Percentiles rank a stretch among this genome's conserved stretches.
Conservation (phyloP, 2,888 invertebrate genomes). For the Yponomeuta sedellus region DNA sequence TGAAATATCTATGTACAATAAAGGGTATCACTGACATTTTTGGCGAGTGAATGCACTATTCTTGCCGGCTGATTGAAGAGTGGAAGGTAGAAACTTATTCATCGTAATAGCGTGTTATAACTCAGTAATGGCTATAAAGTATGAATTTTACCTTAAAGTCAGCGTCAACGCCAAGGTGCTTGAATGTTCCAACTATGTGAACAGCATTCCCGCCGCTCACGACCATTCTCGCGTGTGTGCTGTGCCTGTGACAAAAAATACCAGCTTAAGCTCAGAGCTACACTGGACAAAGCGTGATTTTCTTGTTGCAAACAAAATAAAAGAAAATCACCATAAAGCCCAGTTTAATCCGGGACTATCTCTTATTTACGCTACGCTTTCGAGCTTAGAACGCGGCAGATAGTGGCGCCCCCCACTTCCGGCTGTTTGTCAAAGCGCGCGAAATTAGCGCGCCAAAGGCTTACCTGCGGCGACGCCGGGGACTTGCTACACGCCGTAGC, state of each 20-base stretch:
- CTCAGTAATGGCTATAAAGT: no score
- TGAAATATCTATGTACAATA: no score
- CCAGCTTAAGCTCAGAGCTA: not conserved
- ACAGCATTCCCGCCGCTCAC: slow-evolving; percentile 87
- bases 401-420: slow-evolving; percentile 16
- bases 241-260: slow-evolving; percentile 73
- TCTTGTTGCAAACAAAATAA: slow-evolving; percentile 7
- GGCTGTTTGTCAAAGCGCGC: slow-evolving; percentile 29
- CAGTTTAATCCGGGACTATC: slow-evolving; percentile 13
- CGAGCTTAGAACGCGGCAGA: slow-evolving; percentile 14
- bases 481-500: slow-evolving; percentile 17
- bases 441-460: slow-evolving; percentile 26
- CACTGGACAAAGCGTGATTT: slow-evolving; percentile 3
- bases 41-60: no score
- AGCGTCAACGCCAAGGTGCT: slow-evolving; percentile 81
- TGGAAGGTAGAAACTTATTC: not conserved
- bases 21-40: no score
- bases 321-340: slow-evolving; percentile 11
- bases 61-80: no score
- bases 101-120: no score
- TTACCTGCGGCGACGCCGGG: slow-evolving; percentile 23
- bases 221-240: slow-evolving; percentile 87
- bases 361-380: slow-evolving; percentile 12
- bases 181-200: slow-evolving; percentile 87
- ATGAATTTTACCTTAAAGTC: slow-evolving; percentile 81